Conservation (phyloP, 92 coral and sea anemone genomes). For the Actinostola sp. region DNA sequence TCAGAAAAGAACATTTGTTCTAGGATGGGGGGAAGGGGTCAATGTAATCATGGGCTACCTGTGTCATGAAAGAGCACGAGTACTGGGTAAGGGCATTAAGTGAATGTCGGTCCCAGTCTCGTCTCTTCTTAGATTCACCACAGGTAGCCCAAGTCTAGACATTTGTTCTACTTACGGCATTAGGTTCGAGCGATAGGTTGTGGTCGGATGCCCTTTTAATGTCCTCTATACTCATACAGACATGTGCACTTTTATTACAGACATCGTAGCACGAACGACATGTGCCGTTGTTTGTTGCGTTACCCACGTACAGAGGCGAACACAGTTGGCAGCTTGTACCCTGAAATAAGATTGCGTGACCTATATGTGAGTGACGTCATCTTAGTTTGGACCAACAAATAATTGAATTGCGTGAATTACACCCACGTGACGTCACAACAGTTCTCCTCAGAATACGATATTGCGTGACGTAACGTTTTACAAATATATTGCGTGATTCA, state of each 20-base stretch:
- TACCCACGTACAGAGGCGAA: slow-evolving; percentile 85
- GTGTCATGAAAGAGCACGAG: no score
- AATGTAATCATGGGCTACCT: no score
- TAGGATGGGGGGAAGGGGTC: no score
- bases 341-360: slow-evolving; percentile 34
- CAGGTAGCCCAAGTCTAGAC: background rate
- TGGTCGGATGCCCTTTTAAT: slow-evolving; percentile 27
- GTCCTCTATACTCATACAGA: slow-evolving; percentile 64
- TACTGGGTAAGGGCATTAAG: no score
- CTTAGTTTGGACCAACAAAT: no score
- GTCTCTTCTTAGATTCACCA: background rate
- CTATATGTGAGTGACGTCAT: no score
- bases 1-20: no score
- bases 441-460: no score
- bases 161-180: slow-evolving; percentile 34
- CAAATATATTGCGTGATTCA: no score
- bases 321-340: slow-evolving; percentile 86
- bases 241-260: slow-evolving; percentile 77
- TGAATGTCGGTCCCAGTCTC: background rate
- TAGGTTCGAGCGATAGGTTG: slow-evolving; percentile 49
- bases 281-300: slow-evolving; percentile 73
- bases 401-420: no score
- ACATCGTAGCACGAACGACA: slow-evolving; percentile 72
- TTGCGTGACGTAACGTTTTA: no score
- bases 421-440: no score